Conservation (phyloP, 2,888 invertebrate genomes). For the Prosapia bicincta region DNA sequence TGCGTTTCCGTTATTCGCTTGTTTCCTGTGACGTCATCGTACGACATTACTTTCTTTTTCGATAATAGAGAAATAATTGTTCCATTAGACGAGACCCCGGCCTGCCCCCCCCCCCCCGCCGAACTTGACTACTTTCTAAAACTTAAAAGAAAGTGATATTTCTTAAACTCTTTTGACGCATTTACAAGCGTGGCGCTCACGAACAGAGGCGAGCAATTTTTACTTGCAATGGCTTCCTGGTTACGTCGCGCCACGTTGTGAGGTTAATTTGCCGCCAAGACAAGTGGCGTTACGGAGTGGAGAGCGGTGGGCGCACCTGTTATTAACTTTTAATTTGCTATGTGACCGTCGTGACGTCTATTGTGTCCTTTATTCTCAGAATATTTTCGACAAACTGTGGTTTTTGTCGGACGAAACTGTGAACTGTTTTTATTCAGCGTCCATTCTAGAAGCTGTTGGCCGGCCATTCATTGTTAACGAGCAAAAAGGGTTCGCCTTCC, state of each 20-base stretch:
- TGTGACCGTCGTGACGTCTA: not conserved
- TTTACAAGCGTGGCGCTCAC: not conserved
- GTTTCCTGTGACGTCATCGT: not conserved
- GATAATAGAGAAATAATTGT: not conserved
- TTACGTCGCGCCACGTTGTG: not conserved
- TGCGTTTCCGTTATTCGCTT: not conserved
- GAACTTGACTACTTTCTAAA: not conserved
- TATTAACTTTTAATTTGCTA: not conserved
- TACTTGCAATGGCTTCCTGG: not conserved
- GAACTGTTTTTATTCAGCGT: no score
- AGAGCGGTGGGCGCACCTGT: not conserved
- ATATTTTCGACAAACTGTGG: no score
- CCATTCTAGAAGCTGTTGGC: no score
- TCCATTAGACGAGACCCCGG: not conserved
- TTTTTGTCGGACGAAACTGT: no score
- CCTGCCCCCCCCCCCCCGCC: not conserved
- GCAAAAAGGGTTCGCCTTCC: no score
- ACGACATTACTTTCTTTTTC: not conserved
- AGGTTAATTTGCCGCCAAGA: not conserved
- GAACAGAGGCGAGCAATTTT: not conserved
- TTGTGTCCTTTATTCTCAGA: no score
- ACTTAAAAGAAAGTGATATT: not conserved
- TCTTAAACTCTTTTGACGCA: not conserved
- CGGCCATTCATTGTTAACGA: no score
- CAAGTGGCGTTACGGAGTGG: not conserved